These are phyloP conservation scores for Xestia ashworthii DNA, from an alignment of 2,888 invertebrate genomes.

Conservation along the genomic window DNA sequence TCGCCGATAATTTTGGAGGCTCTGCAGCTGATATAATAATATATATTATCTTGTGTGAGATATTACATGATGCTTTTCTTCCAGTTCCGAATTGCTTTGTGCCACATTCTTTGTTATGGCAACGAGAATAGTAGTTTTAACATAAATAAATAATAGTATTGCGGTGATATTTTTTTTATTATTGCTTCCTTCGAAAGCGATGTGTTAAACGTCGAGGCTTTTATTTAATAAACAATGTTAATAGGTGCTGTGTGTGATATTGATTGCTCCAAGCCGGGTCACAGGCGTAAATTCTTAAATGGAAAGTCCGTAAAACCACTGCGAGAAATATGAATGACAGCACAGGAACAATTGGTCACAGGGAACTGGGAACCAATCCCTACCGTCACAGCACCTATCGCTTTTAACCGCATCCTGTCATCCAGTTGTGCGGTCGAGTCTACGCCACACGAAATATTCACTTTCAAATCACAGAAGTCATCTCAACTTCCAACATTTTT, in stretches of 20 bases:
- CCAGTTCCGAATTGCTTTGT: conserved; percentile 13
- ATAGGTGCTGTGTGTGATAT: conserved; percentile 10
- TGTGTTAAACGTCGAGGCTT: not conserved
- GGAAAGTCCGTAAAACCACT: conserved; percentile 28
- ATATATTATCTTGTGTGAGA: conserved; percentile 26
- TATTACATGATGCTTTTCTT: conserved; percentile 13
- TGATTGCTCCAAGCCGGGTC: conserved; percentile 10
- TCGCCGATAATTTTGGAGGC: conserved; percentile 37
- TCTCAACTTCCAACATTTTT: conserved; percentile 53
- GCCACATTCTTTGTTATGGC: conserved; percentile 19
- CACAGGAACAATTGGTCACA: conserved; percentile 61
- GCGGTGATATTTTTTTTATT: conserved; percentile 10
- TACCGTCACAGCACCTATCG: conserved; percentile 66
- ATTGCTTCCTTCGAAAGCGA: conserved; percentile 26
- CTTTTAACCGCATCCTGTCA: conserved; percentile 75
- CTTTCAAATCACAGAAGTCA: conserved; percentile 56
- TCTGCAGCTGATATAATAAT: conserved; percentile 37
- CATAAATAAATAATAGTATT: conserved; percentile 14
- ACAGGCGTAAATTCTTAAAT: conserved; percentile 14
- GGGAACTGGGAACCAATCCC: conserved; percentile 62
- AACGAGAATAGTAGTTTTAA: not conserved
- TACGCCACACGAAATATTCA: conserved; percentile 59
- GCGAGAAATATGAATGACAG: conserved; percentile 45
- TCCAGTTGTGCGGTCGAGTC: conserved; percentile 69
- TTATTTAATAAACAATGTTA: conserved; percentile 18